Evolutionary conservation across 2,888 invertebrate species (phyloP).

Genomic region (Acronicta leporina): DNA sequence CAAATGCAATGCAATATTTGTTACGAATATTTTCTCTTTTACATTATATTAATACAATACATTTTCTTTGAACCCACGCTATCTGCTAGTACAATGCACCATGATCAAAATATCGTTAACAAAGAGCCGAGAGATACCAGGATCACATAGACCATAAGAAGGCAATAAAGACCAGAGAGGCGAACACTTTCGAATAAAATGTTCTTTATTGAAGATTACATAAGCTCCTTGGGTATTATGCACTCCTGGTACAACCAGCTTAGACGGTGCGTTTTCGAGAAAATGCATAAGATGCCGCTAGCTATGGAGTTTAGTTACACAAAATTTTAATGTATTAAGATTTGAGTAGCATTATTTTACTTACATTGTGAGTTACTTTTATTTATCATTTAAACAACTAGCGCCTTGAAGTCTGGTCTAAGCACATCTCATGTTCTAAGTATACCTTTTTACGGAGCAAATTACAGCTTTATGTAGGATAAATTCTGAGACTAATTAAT

Average conservation of each 20-base stretch:
- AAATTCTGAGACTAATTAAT: too few species aligned
- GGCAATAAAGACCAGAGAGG: not conserved
- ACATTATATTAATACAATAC: not conserved
- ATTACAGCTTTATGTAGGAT: too few species aligned
- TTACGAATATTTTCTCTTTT: not conserved
- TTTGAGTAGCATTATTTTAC: too few species aligned
- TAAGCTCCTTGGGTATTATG: not conserved
- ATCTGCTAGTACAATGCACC: conserved; percentile 1
- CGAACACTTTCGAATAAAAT: not conserved
- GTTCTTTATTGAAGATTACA: not conserved
- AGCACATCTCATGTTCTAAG: too few species aligned
- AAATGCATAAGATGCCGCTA: too few species aligned
- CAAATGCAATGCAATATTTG: not conserved
- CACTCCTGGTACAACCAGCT: not conserved
- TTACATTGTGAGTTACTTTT: too few species aligned
- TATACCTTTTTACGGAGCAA: too few species aligned
- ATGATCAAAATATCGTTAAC: not conserved
- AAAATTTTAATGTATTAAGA: too few species aligned
- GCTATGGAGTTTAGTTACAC: too few species aligned
- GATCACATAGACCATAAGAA: not conserved
- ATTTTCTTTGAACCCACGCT: not conserved
- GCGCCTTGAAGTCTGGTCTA: too few species aligned
- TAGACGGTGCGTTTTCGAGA: too few species aligned
- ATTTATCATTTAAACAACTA: too few species aligned
- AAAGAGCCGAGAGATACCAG: not conserved